Percentiles rank a stretch among this genome's conserved stretches.
phyloP scores from a whole-genome alignment of 1,140 invertebrate species.

The Tetramorium parvispinum region DNA sequence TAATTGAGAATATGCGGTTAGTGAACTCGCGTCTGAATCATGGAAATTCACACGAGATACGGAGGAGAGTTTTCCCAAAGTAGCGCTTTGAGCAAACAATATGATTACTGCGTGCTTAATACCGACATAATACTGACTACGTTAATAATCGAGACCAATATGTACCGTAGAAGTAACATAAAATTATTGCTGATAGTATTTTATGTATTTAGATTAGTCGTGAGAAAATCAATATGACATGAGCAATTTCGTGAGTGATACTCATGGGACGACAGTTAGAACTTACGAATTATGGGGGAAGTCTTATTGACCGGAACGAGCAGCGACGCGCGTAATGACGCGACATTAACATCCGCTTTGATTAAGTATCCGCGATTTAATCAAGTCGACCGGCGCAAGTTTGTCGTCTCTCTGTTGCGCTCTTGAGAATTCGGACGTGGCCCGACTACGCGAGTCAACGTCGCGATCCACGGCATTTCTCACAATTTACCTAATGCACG shows the following conservation, averaged over 20 bases:
- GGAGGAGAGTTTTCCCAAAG: neutral
- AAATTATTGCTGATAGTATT: neutral
- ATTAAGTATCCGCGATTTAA: slow-evolving; percentile 66
- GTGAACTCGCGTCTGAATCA: neutral
- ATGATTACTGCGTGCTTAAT: neutral
- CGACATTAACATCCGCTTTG: slow-evolving; percentile 52
- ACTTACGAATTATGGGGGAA: slow-evolving; percentile 6
- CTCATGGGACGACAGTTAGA: neutral
- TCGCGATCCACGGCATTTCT: slow-evolving; percentile 68
- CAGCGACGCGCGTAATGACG: slow-evolving; percentile 24
- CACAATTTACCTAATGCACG: slow-evolving; percentile 78
- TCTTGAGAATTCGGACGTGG: slow-evolving; percentile 75
- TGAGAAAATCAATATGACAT: slow-evolving; percentile 4
- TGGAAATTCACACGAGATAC: neutral
- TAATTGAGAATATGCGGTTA: slow-evolving; percentile 28
- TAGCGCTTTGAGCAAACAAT: neutral
- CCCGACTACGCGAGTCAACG: slow-evolving; percentile 60
- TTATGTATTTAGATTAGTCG: neutral
- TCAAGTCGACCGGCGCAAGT: slow-evolving; percentile 54
- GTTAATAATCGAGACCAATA: neutral
- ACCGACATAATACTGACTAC: neutral
- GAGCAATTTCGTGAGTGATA: neutral
- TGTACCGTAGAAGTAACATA: neutral
- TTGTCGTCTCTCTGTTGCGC: slow-evolving; percentile 54
- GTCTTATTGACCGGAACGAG: slow-evolving; percentile 35